Evolutionary conservation across 2,113 vertebrate species (phyloP).

Genomic region (Sinocyclocheilus anophthalmus): DNA sequence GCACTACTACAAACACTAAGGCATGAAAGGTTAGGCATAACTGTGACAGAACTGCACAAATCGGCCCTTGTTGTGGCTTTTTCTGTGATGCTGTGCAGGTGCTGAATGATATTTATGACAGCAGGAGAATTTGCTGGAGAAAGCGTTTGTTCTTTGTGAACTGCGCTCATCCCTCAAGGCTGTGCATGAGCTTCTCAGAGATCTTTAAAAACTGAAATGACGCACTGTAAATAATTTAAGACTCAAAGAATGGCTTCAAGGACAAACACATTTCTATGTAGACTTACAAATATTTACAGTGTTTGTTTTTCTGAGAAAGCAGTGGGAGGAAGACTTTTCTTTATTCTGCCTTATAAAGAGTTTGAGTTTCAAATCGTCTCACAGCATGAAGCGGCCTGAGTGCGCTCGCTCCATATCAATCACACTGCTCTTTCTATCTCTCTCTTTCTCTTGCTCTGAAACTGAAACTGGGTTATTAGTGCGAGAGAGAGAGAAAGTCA

Average conservation of each 20-base stretch:
- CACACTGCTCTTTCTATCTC: background rate
- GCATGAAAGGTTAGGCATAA: background rate
- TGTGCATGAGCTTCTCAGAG: background rate
- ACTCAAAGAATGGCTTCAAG: conserved; percentile 32
- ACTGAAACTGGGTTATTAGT: background rate
- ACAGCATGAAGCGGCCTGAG: conserved; percentile 17
- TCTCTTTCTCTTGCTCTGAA: background rate
- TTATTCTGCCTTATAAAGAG: background rate
- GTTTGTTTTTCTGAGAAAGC: conserved; percentile 9
- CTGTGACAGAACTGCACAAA: background rate
- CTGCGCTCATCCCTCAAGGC: background rate
- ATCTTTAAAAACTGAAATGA: background rate
- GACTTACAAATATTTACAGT: conserved; percentile 16
- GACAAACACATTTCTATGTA: background rate
- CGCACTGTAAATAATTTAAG: conserved; percentile 1
- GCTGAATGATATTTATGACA: background rate
- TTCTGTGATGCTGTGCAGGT: background rate
- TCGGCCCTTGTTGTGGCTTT: background rate
- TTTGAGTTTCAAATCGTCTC: background rate
- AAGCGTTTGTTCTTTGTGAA: background rate
- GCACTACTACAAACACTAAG: background rate
- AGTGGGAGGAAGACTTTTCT: background rate
- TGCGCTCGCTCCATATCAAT: background rate
- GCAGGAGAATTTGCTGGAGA: background rate
- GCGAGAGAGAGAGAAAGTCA: background rate